A percentile compares a stretch with the other conserved stretches of the same genome.
phyloP scores from a whole-genome alignment of 2,113 vertebrate species.

The Dromiciops gliroides region DNA sequence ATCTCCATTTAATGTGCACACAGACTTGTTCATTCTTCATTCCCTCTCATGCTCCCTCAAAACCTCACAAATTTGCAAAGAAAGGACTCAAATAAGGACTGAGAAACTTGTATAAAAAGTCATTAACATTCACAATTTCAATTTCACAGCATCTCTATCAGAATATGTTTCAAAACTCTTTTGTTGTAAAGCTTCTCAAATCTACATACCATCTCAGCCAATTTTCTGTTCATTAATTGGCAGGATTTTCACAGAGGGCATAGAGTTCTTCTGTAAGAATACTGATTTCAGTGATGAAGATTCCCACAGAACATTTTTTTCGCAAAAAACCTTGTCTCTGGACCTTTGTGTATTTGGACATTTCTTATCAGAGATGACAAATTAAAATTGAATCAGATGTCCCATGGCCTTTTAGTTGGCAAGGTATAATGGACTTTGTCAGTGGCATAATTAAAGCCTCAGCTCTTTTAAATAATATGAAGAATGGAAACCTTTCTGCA shows the following conservation, averaged over 20 bases:
- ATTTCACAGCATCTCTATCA: neutral
- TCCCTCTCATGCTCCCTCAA: neutral
- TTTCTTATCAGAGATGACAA: slow-evolving; percentile 27
- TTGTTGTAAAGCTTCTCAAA: neutral
- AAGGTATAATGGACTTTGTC: neutral
- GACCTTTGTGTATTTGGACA: neutral
- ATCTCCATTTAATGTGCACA: neutral
- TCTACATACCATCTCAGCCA: neutral
- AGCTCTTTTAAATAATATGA: slow-evolving; percentile 32
- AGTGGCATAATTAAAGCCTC: neutral
- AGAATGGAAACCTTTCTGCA: neutral
- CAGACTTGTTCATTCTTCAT: neutral
- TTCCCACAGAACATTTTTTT: slow-evolving; percentile 32
- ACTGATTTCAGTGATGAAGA: slow-evolving; percentile 12
- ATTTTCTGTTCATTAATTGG: neutral
- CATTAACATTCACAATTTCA: neutral
- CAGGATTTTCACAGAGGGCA: neutral
- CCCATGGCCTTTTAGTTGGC: neutral
- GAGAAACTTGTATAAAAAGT: neutral
- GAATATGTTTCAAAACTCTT: neutral
- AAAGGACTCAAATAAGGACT: neutral
- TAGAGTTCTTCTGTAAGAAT: neutral
- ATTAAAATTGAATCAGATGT: neutral
- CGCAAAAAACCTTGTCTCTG: neutral
- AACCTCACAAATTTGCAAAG: neutral